Evolutionary conservation across 35 echinoderm and acorn worm genomes (phyloP), one percentile per base, ranked within the genome.

Genomic region (Eucidaris tribuloides): DNA sequence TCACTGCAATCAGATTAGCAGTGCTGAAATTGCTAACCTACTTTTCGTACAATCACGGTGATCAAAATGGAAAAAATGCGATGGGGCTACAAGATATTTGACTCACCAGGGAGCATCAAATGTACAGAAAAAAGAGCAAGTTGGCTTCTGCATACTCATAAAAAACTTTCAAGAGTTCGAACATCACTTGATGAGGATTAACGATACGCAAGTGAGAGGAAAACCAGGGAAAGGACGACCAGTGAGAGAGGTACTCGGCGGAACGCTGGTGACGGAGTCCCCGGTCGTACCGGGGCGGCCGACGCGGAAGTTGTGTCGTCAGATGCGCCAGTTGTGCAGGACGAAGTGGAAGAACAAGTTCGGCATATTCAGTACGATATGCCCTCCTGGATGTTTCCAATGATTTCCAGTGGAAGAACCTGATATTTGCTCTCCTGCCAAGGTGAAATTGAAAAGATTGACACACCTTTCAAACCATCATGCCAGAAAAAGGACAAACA

Each of bases 331-430:
- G n/a, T n/a, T n/a, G n/a, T n/a, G 9, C 9, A 52, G 48, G 48
- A 52, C n/a, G 68, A 44, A 74, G 34, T 3, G 22, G 68, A 74
- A n/a, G 68, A 74, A 18, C 68, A 44, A 74, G 68, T 74, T 74
- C 68, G 41, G 68, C 68, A 1, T 74, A 74, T 32, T 33, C 68
- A 42, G 28, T 74, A 24, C 68, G 68, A 1, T 74, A 43, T 74
- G 68, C 68, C 24, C 44, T 74, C 35, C 68, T 42, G 25, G 68
- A 74, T 74, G 68, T 74, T 35, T 42, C 44, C 35, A 27, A 74
- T 44, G 68, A 74, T n/a, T 74, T 74, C 38, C 68, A 74, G 20
- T 74, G 68, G 68, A 74, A 74, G 68, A 74, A 74, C 68, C 68
- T 35, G 68, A 74, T 40, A 74, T 74, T 33, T 74, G 68, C 24